Base-by-base conservation (phyloP, 2,888 invertebrate species). In the Loripinus fragilis region DNA sequence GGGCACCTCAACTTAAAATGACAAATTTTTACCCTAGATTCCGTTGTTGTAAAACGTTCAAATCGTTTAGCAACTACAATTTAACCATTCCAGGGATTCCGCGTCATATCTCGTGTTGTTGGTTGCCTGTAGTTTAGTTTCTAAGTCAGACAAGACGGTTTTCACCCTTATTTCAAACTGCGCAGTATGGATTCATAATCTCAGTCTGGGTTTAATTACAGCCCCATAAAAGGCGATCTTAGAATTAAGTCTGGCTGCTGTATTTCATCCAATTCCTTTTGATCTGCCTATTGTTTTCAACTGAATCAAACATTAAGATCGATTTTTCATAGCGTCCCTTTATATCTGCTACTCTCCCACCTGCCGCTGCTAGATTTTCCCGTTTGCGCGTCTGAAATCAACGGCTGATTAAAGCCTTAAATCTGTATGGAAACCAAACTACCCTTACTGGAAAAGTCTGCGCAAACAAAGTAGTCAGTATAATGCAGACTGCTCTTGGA, bases 241-340 rank as follows among this genome's bases (percentile, higher is more conserved):
- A 52, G 25, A 52, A 52, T 20, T 60, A 60, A 60, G 20, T 33
- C 60, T 60, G 60, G 30, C 60, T 60, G 60, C 10, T 33, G 10
- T 33, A 7, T 52, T 28, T 60, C 60, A 60, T 33, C 60, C 60
- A 30, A 8, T 17, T 60, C 17, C 1, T 33, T 60, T 60, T 60
- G 60, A 60, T 60, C 60, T 25, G 10, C 52, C 25, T 25, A 52
- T 52, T 52, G 52, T 52, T 52, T 52, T 25, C 30, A 23, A 17
- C 60, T 60, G 60, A 60, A 33, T 60, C 60, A 60, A 28, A 60
- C 60, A 33, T 20, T 30, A 33, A 30, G 60, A 60, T 60, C 60
- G 60, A 60, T 60, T 60, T 60, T 33, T 33, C 60, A 60, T 60
- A 60, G 60, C 60, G 60, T 60, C 60, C 33, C 60, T 52, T 28